phyloP scores from a whole-genome alignment of 2,797 vertebrate genomes.

The Oreortyx pictus region DNA sequence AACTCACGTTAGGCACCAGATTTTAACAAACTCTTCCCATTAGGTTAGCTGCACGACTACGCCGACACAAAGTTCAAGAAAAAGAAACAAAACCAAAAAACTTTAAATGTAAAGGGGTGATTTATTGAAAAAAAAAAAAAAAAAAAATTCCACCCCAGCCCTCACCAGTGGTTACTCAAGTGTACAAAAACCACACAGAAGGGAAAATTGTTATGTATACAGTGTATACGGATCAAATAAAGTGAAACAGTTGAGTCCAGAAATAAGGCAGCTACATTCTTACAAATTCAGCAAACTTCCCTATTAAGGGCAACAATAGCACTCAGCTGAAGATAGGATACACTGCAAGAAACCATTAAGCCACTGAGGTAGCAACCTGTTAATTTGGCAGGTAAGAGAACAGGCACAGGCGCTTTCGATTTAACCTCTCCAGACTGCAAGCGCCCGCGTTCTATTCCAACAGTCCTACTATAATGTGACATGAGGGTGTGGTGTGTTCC shows the following conservation, averaged over 20 bases:
- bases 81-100: background rate
- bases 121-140: background rate
- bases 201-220: background rate
- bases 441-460: background rate
- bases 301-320: background rate
- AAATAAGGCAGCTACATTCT: background rate
- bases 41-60: background rate
- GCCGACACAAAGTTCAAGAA: background rate
- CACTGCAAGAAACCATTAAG: background rate
- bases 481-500: background rate
- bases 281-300: background rate
- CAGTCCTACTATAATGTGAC: background rate
- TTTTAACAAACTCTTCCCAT: background rate
- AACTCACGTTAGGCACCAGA: background rate
- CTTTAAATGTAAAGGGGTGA: background rate
- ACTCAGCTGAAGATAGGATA: background rate
- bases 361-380: background rate
- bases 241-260: accelerated
- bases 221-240: background rate
- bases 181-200: background rate
- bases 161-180: background rate
- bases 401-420: background rate
- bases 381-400: background rate
- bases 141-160: background rate
- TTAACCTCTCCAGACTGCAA: background rate